phyloP scores from a whole-genome alignment of 2,888 invertebrate genomes.

The Acronicta psi region DNA sequence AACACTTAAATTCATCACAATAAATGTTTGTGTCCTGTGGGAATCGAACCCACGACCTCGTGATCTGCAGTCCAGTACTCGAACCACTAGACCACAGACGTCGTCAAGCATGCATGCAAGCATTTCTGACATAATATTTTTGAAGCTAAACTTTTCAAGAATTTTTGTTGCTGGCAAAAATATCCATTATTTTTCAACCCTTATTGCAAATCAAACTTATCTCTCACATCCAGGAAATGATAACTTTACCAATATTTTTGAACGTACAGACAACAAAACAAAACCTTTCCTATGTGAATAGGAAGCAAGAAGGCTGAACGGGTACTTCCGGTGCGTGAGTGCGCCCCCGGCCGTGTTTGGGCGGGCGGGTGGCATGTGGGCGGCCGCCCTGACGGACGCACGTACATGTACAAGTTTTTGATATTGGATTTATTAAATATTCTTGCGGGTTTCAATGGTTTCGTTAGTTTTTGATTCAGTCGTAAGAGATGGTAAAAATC shows the following conservation, averaged over 20 bases:
- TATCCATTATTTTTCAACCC: conserved; percentile 3
- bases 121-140: too few relatives aligned
- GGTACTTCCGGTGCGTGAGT: conserved; percentile 74
- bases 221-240: conserved; percentile 36
- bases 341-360: conserved; percentile 61
- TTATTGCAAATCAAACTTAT: background rate
- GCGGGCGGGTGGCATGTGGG: conserved; percentile 52
- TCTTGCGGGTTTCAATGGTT: conserved; percentile 47
- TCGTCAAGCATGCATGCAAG: too few relatives aligned
- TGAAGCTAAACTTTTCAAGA: too few relatives aligned
- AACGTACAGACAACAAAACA: conserved; percentile 48
- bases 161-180: background rate
- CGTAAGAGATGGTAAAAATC: background rate
- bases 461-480: conserved; percentile 17
- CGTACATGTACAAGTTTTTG: conserved; percentile 65
- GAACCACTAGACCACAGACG: too few relatives aligned
- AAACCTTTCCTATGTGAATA: conserved; percentile 53
- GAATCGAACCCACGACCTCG: too few relatives aligned
- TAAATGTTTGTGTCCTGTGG: too few relatives aligned
- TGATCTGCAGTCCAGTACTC: too few relatives aligned
- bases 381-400: conserved; percentile 54
- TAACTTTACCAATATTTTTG: conserved; percentile 43
- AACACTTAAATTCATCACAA: too few relatives aligned
- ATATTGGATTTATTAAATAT: conserved; percentile 59
- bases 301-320: conserved; percentile 69